A percentile compares a stretch with the other conserved stretches of the same genome.
phyloP scores from a whole-genome alignment of 2,113 vertebrate species.

The Piaya cayana region DNA sequence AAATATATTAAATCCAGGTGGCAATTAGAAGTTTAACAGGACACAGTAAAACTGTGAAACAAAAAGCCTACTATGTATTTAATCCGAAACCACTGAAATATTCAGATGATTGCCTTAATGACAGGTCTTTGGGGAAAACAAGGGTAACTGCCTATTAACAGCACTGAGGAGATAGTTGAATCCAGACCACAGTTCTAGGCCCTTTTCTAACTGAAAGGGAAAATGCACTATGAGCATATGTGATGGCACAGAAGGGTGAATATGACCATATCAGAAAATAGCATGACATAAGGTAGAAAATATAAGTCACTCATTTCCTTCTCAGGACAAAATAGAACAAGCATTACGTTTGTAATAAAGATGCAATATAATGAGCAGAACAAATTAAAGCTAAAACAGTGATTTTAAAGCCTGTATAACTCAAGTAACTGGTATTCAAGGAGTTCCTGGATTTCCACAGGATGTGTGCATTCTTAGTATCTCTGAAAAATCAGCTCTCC shows the following conservation, averaged over 20 bases:
- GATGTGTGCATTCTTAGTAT: not conserved
- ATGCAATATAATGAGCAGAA: not conserved
- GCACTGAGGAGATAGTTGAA: not conserved
- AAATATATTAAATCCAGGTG: not conserved
- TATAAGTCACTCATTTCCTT: not conserved
- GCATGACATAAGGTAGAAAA: not conserved
- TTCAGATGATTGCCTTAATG: not conserved
- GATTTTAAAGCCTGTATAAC: not conserved
- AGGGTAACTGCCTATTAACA: not conserved
- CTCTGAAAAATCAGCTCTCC: not conserved
- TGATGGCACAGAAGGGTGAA: not conserved
- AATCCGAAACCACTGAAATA: conserved; percentile 12
- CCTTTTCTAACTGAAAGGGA: not conserved
- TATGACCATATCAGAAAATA: not conserved
- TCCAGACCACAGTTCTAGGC: not conserved
- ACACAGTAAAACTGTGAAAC: not conserved
- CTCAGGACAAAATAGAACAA: not conserved
- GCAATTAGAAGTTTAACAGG: not conserved
- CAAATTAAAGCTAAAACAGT: not conserved
- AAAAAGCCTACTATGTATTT: not conserved
- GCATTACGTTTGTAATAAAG: not conserved
- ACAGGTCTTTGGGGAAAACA: not conserved
- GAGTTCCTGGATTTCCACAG: not conserved
- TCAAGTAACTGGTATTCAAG: not conserved
- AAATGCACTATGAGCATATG: not conserved